Percentiles rank a stretch among this genome's conserved stretches.
Evolutionary conservation across 37 sponge, comb jelly and placozoan species (phyloP).

Genomic region (Haliclona indistincta): DNA sequence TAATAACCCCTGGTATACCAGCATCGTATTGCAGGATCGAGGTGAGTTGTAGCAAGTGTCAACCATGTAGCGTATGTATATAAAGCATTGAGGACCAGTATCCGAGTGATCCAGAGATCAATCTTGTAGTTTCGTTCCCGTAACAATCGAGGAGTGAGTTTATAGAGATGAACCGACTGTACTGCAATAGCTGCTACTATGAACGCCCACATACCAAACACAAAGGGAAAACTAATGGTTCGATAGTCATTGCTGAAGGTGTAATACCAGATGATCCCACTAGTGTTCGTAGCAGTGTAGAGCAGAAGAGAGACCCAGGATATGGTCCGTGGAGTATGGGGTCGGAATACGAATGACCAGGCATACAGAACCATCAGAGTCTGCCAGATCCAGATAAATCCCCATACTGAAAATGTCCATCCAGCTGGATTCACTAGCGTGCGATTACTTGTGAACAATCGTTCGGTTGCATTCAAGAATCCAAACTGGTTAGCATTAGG

Average conservation of each 20-base stretch:
- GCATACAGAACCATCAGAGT: constrained; percentile 52
- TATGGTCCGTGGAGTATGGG: constrained; percentile 22
- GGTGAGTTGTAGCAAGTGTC: background rate
- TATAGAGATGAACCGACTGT: background rate
- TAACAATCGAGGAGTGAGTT: background rate
- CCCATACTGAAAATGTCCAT: constrained; percentile 66
- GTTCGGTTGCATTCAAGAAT: constrained; percentile 7
- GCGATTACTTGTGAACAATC: constrained; percentile 14
- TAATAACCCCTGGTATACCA: background rate
- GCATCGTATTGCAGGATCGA: constrained; percentile 16
- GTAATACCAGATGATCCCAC: constrained; percentile 40
- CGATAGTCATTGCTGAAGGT: constrained; percentile 25
- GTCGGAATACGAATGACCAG: constrained; percentile 60
- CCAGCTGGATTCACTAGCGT: constrained; percentile 46
- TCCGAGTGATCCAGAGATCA: constrained; percentile 8
- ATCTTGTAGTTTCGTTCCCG: background rate
- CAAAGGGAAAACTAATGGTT: constrained; percentile 31
- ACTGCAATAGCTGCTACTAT: constrained; percentile 4
- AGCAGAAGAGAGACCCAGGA: constrained; percentile 3
- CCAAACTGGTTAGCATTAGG: constrained; percentile 4
- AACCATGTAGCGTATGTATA: constrained; percentile 23
- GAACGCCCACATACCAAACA: background rate
- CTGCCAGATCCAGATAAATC: constrained; percentile 64
- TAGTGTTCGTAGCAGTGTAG: constrained; percentile 11
- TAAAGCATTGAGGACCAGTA: constrained; percentile 34